These are phyloP conservation scores for Acanthosepion esculentum DNA, from an alignment of 2,888 invertebrate genomes.

Conservation along the genomic window DNA sequence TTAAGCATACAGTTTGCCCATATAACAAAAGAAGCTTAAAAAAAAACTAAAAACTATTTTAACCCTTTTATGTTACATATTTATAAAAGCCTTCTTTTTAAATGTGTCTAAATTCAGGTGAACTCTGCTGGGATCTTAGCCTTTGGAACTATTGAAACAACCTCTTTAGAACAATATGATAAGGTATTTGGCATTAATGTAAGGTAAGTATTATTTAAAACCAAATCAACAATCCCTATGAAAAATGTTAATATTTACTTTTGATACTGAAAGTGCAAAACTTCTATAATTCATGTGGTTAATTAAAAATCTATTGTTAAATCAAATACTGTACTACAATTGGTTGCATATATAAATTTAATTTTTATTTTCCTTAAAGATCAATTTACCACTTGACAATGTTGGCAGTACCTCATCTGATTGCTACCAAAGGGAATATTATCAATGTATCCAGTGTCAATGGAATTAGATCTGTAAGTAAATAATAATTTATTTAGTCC, in stretches of 20 bases:
- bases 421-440: constrained; percentile 76
- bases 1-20: not conserved
- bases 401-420: constrained; percentile 89
- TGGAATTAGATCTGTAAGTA: constrained; percentile 84
- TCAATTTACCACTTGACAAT: constrained; percentile 81
- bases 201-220: constrained; percentile 75
- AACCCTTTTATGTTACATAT: not conserved
- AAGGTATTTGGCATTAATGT: constrained; percentile 91
- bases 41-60: not conserved
- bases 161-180: constrained; percentile 90
- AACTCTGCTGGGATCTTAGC: constrained; percentile 91
- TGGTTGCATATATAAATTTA: not conserved
- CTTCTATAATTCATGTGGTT: not conserved
- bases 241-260: not conserved
- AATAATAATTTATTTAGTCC: not conserved
- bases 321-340: not conserved
- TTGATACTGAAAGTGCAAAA: not conserved
- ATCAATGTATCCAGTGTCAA: constrained; percentile 97
- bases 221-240: not conserved
- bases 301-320: not conserved
- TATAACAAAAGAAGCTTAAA: not conserved
- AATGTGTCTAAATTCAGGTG: constrained; percentile 61
- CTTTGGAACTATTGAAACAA: constrained; percentile 88
- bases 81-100: not conserved
- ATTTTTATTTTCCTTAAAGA: constrained; percentile 60